These are phyloP conservation scores for Atrina japonica DNA, from an alignment of 2,888 invertebrate species.

Conservation along the genomic window DNA sequence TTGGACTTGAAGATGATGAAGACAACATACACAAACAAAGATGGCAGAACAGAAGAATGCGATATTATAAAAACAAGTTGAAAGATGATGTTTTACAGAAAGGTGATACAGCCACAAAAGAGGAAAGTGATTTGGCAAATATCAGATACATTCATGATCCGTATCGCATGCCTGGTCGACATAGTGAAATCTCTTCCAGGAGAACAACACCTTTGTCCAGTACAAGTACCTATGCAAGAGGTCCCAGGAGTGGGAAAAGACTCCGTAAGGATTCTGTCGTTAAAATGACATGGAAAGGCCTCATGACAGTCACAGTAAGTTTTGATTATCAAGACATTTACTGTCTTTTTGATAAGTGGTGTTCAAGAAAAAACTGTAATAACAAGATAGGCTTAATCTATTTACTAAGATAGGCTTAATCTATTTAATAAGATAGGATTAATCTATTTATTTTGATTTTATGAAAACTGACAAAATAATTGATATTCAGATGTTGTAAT, in stretches of 20 bases:
- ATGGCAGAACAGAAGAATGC: constrained; percentile 88
- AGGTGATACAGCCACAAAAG: constrained; percentile 48
- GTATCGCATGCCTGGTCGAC: constrained; percentile 52
- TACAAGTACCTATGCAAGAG: constrained; percentile 63
- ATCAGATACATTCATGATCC: constrained; percentile 69
- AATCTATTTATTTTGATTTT: too few relatives aligned
- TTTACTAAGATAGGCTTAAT: too few relatives aligned
- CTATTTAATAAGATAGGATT: too few relatives aligned
- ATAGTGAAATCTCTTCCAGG: constrained; percentile 51
- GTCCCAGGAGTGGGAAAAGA: constrained; percentile 52
- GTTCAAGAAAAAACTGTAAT: background rate
- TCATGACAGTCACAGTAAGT: constrained; percentile 89
- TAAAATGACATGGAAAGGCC: constrained; percentile 89
- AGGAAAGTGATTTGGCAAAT: constrained; percentile 58
- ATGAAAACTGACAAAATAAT: too few relatives aligned
- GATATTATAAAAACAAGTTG: constrained; percentile 63
- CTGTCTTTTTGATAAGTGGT: background rate
- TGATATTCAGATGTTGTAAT: too few relatives aligned
- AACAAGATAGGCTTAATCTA: too few relatives aligned
- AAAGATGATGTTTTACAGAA: constrained; percentile 65
- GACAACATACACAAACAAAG: constrained; percentile 81
- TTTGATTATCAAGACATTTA: background rate
- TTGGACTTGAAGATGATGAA: constrained; percentile 91
- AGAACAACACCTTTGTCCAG: constrained; percentile 68
- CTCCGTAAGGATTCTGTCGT: constrained; percentile 87